Evolutionary conservation across 2,797 vertebrate species (phyloP).

Genomic region (Limnodromus scolopaceus): DNA sequence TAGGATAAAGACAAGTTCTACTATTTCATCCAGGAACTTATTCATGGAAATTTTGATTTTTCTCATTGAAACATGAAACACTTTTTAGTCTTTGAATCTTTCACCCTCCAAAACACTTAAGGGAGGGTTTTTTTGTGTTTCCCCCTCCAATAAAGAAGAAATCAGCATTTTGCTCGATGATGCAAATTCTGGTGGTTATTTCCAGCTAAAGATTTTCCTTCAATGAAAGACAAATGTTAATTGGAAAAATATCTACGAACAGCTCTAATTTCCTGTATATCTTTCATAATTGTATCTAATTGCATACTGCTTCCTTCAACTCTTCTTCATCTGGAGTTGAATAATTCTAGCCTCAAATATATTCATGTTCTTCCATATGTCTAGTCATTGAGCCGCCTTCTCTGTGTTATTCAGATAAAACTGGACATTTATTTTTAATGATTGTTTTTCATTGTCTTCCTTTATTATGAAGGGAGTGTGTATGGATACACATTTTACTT

Average conservation of each 20-base stretch:
- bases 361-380: neutral
- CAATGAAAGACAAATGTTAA: neutral
- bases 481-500: neutral
- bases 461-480: neutral
- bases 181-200: neutral
- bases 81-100: neutral
- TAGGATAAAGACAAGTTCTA: slow-evolving; percentile 19
- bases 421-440: neutral
- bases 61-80: neutral
- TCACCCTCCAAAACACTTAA: neutral
- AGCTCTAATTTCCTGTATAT: neutral
- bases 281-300: slow-evolving; percentile 2
- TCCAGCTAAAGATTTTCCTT: neutral
- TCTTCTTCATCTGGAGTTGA: neutral
- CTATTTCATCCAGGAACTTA: slow-evolving; percentile 40
- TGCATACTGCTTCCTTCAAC: neutral
- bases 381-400: neutral
- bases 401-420: neutral
- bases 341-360: neutral
- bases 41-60: slow-evolving; percentile 47
- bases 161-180: neutral
- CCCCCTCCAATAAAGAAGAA: neutral
- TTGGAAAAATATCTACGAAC: neutral
- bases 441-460: neutral
- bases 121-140: neutral